Evolutionary conservation across 2,797 vertebrate species (phyloP), one percentile per base, ranked within the genome.

Genomic region (Coccyzus lansbergi): DNA sequence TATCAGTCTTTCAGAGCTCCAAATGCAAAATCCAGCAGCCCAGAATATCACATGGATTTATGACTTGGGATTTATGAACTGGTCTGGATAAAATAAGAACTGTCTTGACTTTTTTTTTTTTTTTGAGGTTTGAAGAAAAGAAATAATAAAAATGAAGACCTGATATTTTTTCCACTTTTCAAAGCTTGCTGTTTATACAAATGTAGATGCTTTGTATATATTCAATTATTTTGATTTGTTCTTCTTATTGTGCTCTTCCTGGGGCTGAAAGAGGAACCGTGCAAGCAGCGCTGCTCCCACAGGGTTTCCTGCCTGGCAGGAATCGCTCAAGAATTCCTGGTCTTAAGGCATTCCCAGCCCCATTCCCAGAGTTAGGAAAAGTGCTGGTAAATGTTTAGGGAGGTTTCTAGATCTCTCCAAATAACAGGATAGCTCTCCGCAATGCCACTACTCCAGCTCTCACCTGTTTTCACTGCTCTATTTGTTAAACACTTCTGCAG

Each of bases 21-120:
- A 95, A 96, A 97, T 97, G 94, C 76, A 97, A 97, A 97, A 97
- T 95, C 97, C 96, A 97, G 95, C 95, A 96, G 94, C 88, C 93
- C 0, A 0, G 85, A 85, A 95, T 94, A 96, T 90, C 93, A 96
- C 82, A 71, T 91, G 80, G 90, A 96, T 97, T 97, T 97, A 97
- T 93, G 94, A 59, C 83, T 91, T 80, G 92, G 92, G 92, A 96
- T 97, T 97, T 96, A 97, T 96, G 88, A 93, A 92, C 93, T 94
- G 83, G 83, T 92, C 95, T 95, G 93, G 96, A 90, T 95, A 95
- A 95, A 96, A 96, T 95, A 96, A 95, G 87, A 95, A 95, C 90
- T 87, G 86, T 74, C 42, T 80, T 90, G 69, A 75, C 49, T 19
- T 89, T 24, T 8, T 53, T 8, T 58, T 56, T 72, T 83, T 74